These are phyloP conservation scores for Drosophila fungiperda DNA, from an alignment of 2,888 invertebrate species.

Conservation along the genomic window DNA sequence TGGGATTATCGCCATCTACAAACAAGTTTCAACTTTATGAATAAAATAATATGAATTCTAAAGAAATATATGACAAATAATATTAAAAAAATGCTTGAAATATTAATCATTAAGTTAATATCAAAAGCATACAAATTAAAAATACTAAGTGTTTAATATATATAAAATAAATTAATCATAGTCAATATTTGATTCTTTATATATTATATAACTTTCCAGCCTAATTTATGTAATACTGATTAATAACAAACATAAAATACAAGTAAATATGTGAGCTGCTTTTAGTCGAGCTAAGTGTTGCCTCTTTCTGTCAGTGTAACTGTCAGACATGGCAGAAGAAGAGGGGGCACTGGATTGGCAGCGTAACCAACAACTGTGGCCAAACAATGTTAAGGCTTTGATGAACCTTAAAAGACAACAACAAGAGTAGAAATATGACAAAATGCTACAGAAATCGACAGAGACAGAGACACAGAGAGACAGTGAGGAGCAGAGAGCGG, in stretches of 20 bases:
- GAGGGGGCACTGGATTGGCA: slow-evolving; percentile 36
- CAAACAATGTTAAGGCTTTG: slow-evolving; percentile 80
- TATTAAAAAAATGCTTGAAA: neutral
- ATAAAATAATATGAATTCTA: neutral
- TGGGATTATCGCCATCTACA: neutral
- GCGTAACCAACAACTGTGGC: slow-evolving; percentile 71
- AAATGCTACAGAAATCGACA: slow-evolving; percentile 49
- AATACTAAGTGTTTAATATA: neutral
- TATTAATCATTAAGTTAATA: neutral
- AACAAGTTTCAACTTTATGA: neutral
- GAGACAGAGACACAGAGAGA: slow-evolving; percentile 10
- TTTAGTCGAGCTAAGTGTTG: neutral
- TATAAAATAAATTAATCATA: neutral
- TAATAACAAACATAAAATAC: neutral
- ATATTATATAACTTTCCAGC: neutral
- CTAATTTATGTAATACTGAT: neutral
- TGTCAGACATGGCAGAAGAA: neutral
- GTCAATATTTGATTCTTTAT: neutral
- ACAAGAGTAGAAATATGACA: slow-evolving; percentile 64
- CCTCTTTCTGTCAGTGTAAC: neutral
- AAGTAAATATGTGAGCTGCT: neutral
- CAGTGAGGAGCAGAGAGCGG: neutral
- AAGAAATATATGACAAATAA: neutral
- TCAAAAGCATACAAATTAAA: neutral
- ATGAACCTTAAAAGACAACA: slow-evolving; percentile 76